A percentile compares a stretch with the other conserved stretches of the same genome.
These are phyloP conservation scores for Scolopax bukidnonensis DNA, from an alignment of 2,797 vertebrate species.

Conservation along the genomic window DNA sequence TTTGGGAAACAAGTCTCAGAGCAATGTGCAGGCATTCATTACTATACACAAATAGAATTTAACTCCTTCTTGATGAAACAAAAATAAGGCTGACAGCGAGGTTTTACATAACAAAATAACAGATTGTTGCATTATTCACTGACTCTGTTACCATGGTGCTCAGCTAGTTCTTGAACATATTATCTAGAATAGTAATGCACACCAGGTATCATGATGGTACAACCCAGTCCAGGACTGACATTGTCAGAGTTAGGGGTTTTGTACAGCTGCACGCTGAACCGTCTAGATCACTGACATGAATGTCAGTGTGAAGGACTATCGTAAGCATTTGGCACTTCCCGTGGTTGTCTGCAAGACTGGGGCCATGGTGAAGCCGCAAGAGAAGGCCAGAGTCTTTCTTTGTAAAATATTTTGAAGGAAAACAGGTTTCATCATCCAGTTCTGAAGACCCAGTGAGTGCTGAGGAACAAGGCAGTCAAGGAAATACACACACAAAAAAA, in stretches of 20 bases:
- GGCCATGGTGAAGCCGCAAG: background rate
- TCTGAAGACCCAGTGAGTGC: background rate
- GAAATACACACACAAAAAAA: background rate
- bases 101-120: constrained; percentile 43
- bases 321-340: background rate
- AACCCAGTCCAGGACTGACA: background rate
- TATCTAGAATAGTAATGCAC: background rate
- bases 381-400: background rate
- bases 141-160: constrained; percentile 42
- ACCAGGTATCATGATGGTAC: background rate
- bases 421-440: background rate
- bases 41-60: background rate
- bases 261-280: background rate
- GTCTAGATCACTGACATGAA: background rate
- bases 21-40: background rate
- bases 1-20: background rate
- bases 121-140: constrained; percentile 16
- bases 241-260: accelerated
- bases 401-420: background rate
- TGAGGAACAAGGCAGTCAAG: background rate
- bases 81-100: constrained; percentile 14
- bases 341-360: background rate
- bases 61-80: background rate
- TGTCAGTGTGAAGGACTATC: background rate
- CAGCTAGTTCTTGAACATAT: background rate